Evolutionary conservation across 2,888 invertebrate species (phyloP).

Genomic region (Cyclophora albipunctata): DNA sequence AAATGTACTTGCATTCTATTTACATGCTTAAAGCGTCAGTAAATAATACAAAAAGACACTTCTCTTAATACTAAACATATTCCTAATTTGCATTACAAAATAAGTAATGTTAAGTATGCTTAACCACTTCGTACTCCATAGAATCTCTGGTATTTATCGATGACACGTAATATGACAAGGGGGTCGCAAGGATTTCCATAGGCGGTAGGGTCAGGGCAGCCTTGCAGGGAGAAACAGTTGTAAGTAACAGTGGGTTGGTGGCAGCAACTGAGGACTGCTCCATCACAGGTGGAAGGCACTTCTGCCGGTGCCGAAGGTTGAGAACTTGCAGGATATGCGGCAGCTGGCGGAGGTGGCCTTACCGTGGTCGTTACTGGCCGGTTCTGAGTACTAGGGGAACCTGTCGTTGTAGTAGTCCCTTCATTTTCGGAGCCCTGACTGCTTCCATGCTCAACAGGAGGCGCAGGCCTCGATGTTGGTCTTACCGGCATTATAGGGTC

Average conservation of each 20-base stretch:
- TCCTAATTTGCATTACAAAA: too few species aligned
- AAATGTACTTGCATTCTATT: too few species aligned
- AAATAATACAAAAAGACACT: too few species aligned
- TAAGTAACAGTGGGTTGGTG: conserved; percentile 38
- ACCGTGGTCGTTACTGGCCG: neutral
- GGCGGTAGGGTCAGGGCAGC: conserved; percentile 62
- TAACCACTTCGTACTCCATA: conserved; percentile 37
- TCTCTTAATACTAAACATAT: too few species aligned
- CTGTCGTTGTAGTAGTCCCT: conserved; percentile 4
- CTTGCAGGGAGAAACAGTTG: conserved; percentile 46
- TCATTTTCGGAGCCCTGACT: conserved; percentile 24
- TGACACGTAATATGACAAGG: conserved; percentile 34
- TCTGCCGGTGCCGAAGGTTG: conserved; percentile 4
- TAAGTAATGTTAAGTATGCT: too few species aligned
- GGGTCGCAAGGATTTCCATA: conserved; percentile 47
- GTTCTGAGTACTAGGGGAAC: conserved; percentile 1
- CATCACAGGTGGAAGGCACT: conserved; percentile 42
- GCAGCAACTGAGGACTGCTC: conserved; percentile 52
- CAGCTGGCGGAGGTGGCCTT: neutral
- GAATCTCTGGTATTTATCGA: conserved; percentile 41
- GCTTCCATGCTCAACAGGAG: conserved; percentile 48
- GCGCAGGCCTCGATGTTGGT: conserved; percentile 32
- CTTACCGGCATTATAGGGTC: conserved; percentile 31
- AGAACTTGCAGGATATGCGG: neutral
- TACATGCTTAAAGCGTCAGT: too few species aligned